Conservation (phyloP, 2,113 vertebrate genomes). For the Orycteropus afer region DNA sequence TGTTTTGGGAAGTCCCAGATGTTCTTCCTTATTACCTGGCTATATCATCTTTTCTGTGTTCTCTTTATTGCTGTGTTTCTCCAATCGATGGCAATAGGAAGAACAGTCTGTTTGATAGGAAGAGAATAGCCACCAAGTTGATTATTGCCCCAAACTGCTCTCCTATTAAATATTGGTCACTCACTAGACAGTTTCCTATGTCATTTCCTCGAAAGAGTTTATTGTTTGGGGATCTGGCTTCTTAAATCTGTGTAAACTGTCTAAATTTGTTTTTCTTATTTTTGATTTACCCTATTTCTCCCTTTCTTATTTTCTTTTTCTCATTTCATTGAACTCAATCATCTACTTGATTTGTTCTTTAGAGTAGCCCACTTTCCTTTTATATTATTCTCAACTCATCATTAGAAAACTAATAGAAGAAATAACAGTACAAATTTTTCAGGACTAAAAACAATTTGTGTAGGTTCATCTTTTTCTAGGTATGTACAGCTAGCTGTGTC, state of each 20-base stretch:
- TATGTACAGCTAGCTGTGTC: neutral
- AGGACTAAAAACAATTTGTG: neutral
- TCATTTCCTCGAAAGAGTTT: neutral
- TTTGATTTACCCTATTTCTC: neutral
- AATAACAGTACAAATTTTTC: neutral
- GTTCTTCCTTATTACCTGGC: neutral
- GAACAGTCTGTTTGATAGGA: neutral
- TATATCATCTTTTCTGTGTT: neutral
- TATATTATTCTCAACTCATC: neutral
- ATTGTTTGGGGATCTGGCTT: neutral
- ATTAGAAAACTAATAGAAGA: neutral
- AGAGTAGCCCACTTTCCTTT: neutral
- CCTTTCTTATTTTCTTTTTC: neutral
- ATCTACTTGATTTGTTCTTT: neutral
- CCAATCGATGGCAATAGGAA: neutral
- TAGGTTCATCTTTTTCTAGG: neutral
- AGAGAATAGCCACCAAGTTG: neutral
- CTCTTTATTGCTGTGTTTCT: neutral
- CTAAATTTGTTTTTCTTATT: neutral
- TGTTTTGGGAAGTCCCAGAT: neutral
- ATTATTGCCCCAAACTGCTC: neutral
- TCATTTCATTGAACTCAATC: neutral
- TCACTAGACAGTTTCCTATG: neutral
- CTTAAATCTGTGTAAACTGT: neutral
- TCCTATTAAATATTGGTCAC: neutral